phyloP scores from a whole-genome alignment of 2,888 invertebrate species.

The Chalcis sispes region DNA sequence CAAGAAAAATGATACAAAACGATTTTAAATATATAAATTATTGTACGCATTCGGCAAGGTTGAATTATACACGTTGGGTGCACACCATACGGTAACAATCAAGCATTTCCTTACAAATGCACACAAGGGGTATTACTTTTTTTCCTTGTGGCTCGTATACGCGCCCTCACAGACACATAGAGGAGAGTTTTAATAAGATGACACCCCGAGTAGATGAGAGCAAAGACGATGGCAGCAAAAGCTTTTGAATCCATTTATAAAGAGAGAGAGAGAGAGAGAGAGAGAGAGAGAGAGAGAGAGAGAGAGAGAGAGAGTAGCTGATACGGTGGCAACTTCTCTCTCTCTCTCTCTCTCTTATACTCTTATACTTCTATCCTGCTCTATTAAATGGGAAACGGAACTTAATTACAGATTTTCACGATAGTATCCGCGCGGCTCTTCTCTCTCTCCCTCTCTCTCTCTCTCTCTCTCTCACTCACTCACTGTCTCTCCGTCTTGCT shows the following conservation, averaged over 20 bases:
- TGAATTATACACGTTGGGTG: not conserved
- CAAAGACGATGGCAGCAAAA: too few relatives aligned
- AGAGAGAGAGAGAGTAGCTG: slow-evolving; percentile 56
- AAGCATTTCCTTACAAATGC: not conserved
- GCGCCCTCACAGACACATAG: not conserved
- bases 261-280: too few relatives aligned
- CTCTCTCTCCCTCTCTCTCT: too few relatives aligned
- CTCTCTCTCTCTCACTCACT: too few relatives aligned
- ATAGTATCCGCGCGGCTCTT: slow-evolving; percentile 60
- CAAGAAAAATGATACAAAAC: not conserved
- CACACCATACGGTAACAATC: not conserved
- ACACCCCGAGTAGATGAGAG: slow-evolving; percentile 22
- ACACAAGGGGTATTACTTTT: not conserved
- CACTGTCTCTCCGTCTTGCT: too few relatives aligned
- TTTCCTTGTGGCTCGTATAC: not conserved
- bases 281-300: too few relatives aligned
- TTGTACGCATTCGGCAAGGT: too few relatives aligned
- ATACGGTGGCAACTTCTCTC: too few relatives aligned
- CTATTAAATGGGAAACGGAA: slow-evolving; percentile 57
- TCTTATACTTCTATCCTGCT: not conserved
- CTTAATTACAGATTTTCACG: slow-evolving; percentile 67
- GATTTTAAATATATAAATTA: too few relatives aligned
- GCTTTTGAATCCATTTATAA: too few relatives aligned
- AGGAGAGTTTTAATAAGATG: slow-evolving; percentile 67
- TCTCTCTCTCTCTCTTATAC: too few relatives aligned